Base-by-base conservation (phyloP, 2,888 invertebrate genomes). In the Lumbricus terrestris region DNA sequence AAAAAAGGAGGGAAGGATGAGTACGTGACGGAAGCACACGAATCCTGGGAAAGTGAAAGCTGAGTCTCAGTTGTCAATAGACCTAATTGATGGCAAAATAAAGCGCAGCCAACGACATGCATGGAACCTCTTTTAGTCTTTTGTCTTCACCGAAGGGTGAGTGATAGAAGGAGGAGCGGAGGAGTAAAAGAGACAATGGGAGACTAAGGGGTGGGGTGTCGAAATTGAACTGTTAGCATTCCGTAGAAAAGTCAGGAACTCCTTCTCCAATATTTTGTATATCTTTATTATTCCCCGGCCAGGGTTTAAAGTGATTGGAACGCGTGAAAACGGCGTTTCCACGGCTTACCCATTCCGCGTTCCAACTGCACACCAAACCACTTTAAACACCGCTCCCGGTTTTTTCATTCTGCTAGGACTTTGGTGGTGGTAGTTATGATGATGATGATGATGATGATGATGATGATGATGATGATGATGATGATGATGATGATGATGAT, bases 51-150 rank as follows among this genome's bases (percentile, higher is more conserved):
- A 69, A 69, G 69, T 69, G 69, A 69, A 69, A 69, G 29, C 69
- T 69, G 69, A 69, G n/a, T n/a, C n/a, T n/a, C 69, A 69, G 69
- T 69, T 69, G 69, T n/a, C 69, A n/a, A n/a, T n/a, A n/a, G n/a
- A n/a, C n/a, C n/a, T n/a, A 69, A 69, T 69, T n/a, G 69, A 69
- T 69, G 69, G 69, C 69, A n/a, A n/a, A 69, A 40, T 11, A n/a
- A 69, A 69, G n/a, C 29, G 29, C 69, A 69, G 29, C n/a, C 69
- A n/a, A 69, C n/a, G 69, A n/a, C 29, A n/a, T 0, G n/a, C 29
- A n/a, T 0, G n/a, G 69, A n/a, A 69, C 69, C 8, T 69, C 29
- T n/a, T 69, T 69, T n/a, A 69, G 29, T 69, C 69, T n/a, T 3
- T 69, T 69, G 69, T 69, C n/a, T 69, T 69, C 69, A n/a, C 69